Percentiles rank a stretch among this genome's conserved stretches.
phyloP scores from a whole-genome alignment of 2,888 invertebrate species.

The Oscheius myriophilus region DNA sequence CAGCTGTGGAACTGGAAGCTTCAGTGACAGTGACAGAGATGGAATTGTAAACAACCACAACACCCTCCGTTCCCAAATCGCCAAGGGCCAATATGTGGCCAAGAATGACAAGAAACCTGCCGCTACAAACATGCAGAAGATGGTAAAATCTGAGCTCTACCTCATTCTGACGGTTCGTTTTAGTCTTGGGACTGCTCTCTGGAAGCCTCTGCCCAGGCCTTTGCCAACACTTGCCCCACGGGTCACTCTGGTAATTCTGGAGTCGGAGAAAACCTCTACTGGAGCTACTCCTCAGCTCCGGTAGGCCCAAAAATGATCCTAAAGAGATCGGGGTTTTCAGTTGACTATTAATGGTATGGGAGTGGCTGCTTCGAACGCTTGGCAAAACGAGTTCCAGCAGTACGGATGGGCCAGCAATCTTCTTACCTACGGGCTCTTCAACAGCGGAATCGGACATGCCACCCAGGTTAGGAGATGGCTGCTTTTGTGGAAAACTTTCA shows the following conservation, averaged over 20 bases:
- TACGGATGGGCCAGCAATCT: conserved; percentile 20
- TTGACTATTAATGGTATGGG: conserved; percentile 1
- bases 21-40: too few species aligned
- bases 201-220: conserved; percentile 10
- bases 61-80: too few species aligned
- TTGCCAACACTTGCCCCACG: conserved; percentile 6
- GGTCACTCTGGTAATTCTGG: not conserved
- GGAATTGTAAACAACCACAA: too few species aligned
- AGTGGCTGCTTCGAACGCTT: conserved; percentile 5
- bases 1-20: too few species aligned
- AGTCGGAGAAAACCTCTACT: not conserved
- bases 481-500: too few species aligned
- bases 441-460: conserved; percentile 20
- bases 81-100: too few species aligned
- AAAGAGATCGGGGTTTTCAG: not conserved
- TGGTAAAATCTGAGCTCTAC: not conserved
- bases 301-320: not conserved
- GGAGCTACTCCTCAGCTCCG: conserved; percentile 1
- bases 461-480: conserved; percentile 24
- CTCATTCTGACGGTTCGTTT: not conserved
- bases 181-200: conserved; percentile 2
- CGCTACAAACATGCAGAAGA: conserved; percentile 7
- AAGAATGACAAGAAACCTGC: not conserved
- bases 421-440: not conserved
- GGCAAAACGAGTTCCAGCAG: conserved; percentile 21